Conservation (phyloP, 2,113 vertebrate genomes). For the Sylvia atricapilla region DNA sequence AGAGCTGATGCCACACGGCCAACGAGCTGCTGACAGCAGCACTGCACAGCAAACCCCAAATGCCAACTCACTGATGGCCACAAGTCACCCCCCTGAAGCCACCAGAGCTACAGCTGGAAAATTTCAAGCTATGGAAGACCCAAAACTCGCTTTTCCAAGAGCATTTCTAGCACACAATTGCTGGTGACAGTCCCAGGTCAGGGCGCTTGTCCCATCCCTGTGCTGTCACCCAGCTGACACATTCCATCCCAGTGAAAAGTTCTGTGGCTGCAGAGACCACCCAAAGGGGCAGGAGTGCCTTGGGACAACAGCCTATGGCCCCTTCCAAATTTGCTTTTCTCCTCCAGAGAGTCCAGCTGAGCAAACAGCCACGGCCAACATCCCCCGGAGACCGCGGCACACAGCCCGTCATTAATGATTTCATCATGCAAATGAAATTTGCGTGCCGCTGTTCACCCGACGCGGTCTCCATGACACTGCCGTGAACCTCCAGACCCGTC, state of each 20-base stretch:
- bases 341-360: background rate
- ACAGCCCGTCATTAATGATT: background rate
- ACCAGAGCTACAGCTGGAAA: background rate
- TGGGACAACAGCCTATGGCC: rapidly evolving
- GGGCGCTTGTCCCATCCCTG: background rate
- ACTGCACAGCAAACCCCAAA: background rate
- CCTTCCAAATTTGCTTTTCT: background rate
- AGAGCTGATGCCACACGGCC: background rate
- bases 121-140: background rate
- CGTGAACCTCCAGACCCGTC: background rate
- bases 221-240: background rate
- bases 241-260: background rate
- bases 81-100: rapidly evolving
- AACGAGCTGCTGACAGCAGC: background rate
- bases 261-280: background rate
- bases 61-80: background rate
- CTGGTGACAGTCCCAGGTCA: background rate
- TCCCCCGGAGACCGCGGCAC: background rate
- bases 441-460: background rate
- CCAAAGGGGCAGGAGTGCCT: background rate
- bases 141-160: background rate
- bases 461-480: background rate
- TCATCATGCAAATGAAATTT: background rate
- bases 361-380: slow-evolving; percentile 21
- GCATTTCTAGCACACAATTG: background rate